Evolutionary conservation across 2,797 vertebrate genomes (phyloP), one percentile per base, ranked within the genome.

Genomic region (Epinephelus coioides): DNA sequence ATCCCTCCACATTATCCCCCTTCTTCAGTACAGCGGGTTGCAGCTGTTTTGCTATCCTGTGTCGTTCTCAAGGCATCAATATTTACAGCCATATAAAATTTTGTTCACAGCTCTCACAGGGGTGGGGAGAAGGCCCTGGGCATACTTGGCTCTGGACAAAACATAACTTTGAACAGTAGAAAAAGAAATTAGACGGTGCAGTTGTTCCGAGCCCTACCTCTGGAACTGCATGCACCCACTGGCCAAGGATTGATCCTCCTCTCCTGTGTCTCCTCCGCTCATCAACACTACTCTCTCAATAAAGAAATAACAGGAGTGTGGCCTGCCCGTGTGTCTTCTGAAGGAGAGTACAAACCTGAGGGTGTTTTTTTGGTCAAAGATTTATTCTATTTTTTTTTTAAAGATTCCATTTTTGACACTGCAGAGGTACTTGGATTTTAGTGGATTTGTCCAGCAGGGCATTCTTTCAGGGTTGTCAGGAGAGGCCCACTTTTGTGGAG

Each of bases 71-170:
- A 21, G 21, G 57, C 84, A 82, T 87, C 78, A 75, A 82, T 89
- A 86, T 85, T 89, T 86, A 84, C 63, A 76, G 69, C 50, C 64
- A 64, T 74, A 84, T 86, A 73, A 76, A 79, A 85, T 78, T 69
- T 59, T 27, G 64, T 81, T 83, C 78, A 79, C 78, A 73, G 83
- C 61, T 70, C 79, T 81, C 78, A 40, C 19, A 63, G 69, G 75
- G 73, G 57, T 61, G 71, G 19, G 40, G 6, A 69, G 53, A 61
- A 77, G 43, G 63, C 73, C 50, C 30, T 23, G 71, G 57, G 56
- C 62, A 69, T 65, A 69, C 78, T 73, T 64, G 46, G 62, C 54
- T 40, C 60, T 47, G 69, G 70, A 77, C 67, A 75, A 86, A 83
- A 73, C 64, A 74, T 63, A 70, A 79, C 64, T 86, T 81, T 84